A percentile compares a stretch with the other conserved stretches of the same genome.
Conservation (phyloP, 2,888 invertebrate species). For the Candidula unifasciata region DNA sequence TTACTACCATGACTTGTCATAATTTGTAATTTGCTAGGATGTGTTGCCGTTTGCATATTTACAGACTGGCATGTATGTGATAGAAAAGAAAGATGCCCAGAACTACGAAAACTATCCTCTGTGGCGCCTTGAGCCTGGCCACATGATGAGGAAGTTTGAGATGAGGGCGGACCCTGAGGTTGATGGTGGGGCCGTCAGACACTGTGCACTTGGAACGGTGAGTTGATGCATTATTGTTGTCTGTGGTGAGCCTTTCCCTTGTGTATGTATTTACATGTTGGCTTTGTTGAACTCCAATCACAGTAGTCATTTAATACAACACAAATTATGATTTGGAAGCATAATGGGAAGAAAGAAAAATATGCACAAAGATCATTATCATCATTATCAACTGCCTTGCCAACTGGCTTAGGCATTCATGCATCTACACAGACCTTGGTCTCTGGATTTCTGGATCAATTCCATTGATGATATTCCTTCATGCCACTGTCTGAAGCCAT, state of each 20-base stretch:
- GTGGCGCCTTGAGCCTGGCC: slow-evolving; percentile 92
- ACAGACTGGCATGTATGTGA: slow-evolving; percentile 92
- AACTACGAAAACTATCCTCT: slow-evolving; percentile 88
- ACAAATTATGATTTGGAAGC: no score
- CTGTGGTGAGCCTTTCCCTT: neutral
- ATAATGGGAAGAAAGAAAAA: no score
- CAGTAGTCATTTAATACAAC: no score
- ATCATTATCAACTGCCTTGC: no score
- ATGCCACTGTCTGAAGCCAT: no score
- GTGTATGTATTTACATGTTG: neutral
- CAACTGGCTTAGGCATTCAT: no score
- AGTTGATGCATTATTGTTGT: slow-evolving; percentile 50
- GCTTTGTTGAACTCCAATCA: no score
- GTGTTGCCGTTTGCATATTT: neutral
- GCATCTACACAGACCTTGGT: no score
- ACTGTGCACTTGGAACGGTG: slow-evolving; percentile 70
- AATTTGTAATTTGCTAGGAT: neutral
- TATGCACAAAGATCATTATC: no score
- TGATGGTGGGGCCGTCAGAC: slow-evolving; percentile 65
- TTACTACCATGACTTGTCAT: no score
- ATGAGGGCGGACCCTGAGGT: slow-evolving; percentile 79
- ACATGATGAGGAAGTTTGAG: slow-evolving; percentile 84
- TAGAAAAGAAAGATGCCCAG: slow-evolving; percentile 88
- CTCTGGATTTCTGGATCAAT: no score
- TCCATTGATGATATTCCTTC: no score